A percentile compares a stretch with the other conserved stretches of the same genome.
These are phyloP conservation scores for Pammene aurita DNA, from an alignment of 2,888 invertebrate species.

Conservation along the genomic window DNA sequence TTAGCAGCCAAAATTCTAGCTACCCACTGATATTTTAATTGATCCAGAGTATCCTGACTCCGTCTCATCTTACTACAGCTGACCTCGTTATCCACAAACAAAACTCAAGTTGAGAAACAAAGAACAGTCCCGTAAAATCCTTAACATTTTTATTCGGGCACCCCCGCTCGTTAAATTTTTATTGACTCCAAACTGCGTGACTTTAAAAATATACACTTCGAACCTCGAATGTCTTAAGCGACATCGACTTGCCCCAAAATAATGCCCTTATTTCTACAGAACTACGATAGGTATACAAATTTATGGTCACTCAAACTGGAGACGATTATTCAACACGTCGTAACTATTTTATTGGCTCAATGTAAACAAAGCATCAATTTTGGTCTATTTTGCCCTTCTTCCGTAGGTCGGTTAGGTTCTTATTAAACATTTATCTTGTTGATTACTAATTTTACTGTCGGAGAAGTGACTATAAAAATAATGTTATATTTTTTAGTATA, in stretches of 20 bases:
- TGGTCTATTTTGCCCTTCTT: conserved; percentile 56
- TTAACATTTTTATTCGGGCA: conserved; percentile 74
- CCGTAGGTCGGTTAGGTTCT: conserved; percentile 24
- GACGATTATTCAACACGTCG: conserved; percentile 83
- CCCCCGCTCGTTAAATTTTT: conserved; percentile 81
- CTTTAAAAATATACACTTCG: conserved; percentile 69
- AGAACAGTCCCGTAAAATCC: conserved; percentile 59
- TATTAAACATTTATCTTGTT: not conserved
- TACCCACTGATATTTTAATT: too few species aligned
- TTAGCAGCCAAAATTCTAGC: too few species aligned
- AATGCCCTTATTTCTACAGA: not conserved
- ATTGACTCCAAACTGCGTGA: conserved; percentile 79
- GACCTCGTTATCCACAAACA: conserved; percentile 15
- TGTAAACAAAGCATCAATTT: conserved; percentile 79
- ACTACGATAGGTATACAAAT: conserved; percentile 64
- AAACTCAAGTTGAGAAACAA: conserved; percentile 50
- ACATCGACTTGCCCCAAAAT: not conserved
- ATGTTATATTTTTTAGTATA: not conserved
- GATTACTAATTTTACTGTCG: not conserved
- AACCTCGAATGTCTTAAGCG: not conserved
- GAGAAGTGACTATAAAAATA: not conserved
- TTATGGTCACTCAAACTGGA: conserved; percentile 81
- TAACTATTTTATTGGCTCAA: conserved; percentile 79
- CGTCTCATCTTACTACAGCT: not conserved
- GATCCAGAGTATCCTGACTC: not conserved